A percentile compares a stretch with the other conserved stretches of the same genome.
Evolutionary conservation across 2,113 vertebrate genomes (phyloP).

Genomic region (Pygathrix nemaeus): DNA sequence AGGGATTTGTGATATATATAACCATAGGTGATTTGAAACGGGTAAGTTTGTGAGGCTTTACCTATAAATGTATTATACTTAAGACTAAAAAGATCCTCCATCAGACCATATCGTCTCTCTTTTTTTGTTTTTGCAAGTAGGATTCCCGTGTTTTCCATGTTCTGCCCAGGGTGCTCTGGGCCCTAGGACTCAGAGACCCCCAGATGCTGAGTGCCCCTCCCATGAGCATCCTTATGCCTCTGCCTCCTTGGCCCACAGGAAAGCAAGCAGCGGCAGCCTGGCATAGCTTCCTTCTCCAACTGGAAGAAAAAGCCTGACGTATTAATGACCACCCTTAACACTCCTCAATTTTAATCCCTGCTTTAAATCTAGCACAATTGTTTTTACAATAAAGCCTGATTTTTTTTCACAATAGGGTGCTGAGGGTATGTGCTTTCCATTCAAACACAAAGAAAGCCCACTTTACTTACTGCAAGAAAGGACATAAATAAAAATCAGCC

Average conservation of each 20-base stretch:
- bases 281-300: slow-evolving; percentile 1
- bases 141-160: neutral
- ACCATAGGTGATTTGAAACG: neutral
- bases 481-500: neutral
- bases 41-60: neutral
- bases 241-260: neutral
- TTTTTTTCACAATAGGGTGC: slow-evolving; percentile 57
- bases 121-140: neutral
- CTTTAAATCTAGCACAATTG: slow-evolving; percentile 68
- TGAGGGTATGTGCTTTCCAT: slow-evolving; percentile 50
- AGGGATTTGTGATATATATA: neutral
- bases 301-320: slow-evolving; percentile 13
- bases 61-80: neutral
- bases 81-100: neutral
- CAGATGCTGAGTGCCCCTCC: fast-evolving
- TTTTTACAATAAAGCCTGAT: slow-evolving; percentile 73
- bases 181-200: neutral
- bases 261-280: neutral
- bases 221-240: too few relatives aligned
- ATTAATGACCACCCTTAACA: slow-evolving; percentile 54
- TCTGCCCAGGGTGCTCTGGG: too few relatives aligned
- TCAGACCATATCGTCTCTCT: neutral
- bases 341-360: slow-evolving; percentile 56
- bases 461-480: slow-evolving; percentile 3
- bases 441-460: slow-evolving; percentile 55